Evolutionary conservation across 2,113 vertebrate species (phyloP), one percentile per base, ranked within the genome.

Genomic region (Sylvilagus bachmani): DNA sequence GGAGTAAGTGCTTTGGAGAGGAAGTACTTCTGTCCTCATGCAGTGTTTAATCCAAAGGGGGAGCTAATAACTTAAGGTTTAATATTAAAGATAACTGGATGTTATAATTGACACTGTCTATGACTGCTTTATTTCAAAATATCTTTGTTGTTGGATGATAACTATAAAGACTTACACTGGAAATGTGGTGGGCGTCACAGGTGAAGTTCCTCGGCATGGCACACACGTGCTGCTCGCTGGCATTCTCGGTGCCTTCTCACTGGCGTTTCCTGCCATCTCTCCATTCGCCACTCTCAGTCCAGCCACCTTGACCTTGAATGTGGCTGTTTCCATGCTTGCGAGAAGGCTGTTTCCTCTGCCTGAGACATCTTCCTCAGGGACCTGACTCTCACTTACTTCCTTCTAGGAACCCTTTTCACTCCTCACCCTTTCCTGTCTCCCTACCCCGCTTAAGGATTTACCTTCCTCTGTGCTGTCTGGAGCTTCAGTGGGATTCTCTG

Each of bases 1-100:
- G 22, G 82, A 85, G 25, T 13, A 27, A 44, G 49, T 84, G 33
- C 71, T 95, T 77, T 73, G 80, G 21, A 49, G 80, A 85, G 19
- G 36, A 89, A 88, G 53, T 89, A 24, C 75, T 86, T 94, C 75
- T 96, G 33, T 73, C 55, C 44, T 95, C 38, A 10, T 64, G n/a
- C 7, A 77, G 58, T 61, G 78, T 94, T 90, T 82, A 66, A 51
- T 93, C 74, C 67, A 89, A 29, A 93, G n/a, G 21, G 89, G 61
- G 6, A 91, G 24, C 70, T 86, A 80, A 85, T 73, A 44, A 64
- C 16, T 75, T 64, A 69, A 33, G 31, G 19, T 86, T 86, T 90
- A 55, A 67, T 33, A 66, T 38, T 49, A 25, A 81, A 86, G 36
- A 58, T 49, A 94, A 33, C 31, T 73, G 36, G 91, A 86, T 77